phyloP scores from a whole-genome alignment of 2,888 invertebrate genomes.

The Criorhina ranunculi region DNA sequence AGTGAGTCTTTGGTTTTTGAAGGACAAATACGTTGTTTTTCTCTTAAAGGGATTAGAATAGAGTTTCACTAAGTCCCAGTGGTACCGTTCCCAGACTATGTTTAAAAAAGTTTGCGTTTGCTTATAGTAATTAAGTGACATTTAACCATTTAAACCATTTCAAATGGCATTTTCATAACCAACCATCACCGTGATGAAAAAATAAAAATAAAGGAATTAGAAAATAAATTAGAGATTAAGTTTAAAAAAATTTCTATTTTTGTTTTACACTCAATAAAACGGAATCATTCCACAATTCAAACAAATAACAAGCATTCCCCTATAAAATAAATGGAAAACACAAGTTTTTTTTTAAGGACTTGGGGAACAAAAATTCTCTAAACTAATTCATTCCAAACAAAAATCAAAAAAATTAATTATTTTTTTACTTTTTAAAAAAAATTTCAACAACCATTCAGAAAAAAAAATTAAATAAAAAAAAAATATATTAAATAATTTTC shows the following conservation, averaged over 20 bases:
- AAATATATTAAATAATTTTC: not conserved
- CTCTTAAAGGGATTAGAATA: too few relatives aligned
- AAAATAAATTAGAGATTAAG: constrained; percentile 28
- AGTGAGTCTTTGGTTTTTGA: too few relatives aligned
- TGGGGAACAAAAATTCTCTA: constrained; percentile 19
- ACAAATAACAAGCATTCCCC: constrained; percentile 58
- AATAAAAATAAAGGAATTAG: constrained; percentile 11
- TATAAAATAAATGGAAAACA: constrained; percentile 15
- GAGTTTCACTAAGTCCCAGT: too few relatives aligned
- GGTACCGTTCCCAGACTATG: too few relatives aligned
- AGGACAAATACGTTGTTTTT: too few relatives aligned
- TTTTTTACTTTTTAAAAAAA: constrained; percentile 33
- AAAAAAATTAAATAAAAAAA: constrained; percentile 11
- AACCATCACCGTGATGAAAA: constrained; percentile 46
- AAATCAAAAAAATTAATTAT: constrained; percentile 36
- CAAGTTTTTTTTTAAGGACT: not conserved
- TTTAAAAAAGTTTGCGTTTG: too few relatives aligned
- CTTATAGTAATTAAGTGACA: not conserved
- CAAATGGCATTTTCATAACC: constrained; percentile 67
- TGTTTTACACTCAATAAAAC: constrained; percentile 28
- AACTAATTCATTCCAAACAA: constrained; percentile 70
- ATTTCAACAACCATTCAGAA: constrained; percentile 56
- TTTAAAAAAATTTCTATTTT: not conserved
- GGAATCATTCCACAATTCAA: constrained; percentile 74
- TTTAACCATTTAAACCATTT: constrained; percentile 9